Base-by-base conservation (phyloP, 2,113 vertebrate genomes). In the Edolisoma coerulescens region DNA sequence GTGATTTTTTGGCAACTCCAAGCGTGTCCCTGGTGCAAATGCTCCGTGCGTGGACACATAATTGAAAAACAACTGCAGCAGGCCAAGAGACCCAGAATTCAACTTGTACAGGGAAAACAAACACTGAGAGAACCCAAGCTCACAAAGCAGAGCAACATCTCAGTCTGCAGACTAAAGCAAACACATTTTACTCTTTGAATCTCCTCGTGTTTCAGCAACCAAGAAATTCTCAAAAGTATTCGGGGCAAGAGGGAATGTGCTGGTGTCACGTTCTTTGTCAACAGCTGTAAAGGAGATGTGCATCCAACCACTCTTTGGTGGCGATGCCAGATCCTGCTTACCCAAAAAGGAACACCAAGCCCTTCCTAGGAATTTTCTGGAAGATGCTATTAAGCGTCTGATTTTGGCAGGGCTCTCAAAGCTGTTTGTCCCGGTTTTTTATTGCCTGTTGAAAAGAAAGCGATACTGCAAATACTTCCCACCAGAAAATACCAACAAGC, bases 251-350 rank as follows among this genome's bases (percentile, higher is more conserved):
- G 88, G 94, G 95, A 97, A 97, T 98, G 95, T 82, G 88, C 84
- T 93, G 93, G 87, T 92, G 92, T 96, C 95, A 84, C 81, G 59
- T 98, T 96, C 93, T 96, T 93, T 64, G 90, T 90, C 96, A 97
- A 94, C 97, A 97, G 97, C 97, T 98, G 97, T 96, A 95, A 78
- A 94, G 28, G 45, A 45, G 89, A 96, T 84, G 75, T 45, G 85
- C 60, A 76, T 26, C 95, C 96, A 95, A 27, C 68, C 64, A 41
- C 86, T 70, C 87, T 60, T 56, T 67, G 73, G 82, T 69, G 90
- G 50, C 7, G 18, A 79, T 83, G 91, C 96, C 94, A 95, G 84
- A 94, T 91, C 91, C 27, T 28, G 22, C 78, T 77, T 22, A 45
- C 91, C 93, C 89, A 77, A 94, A 80, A 63, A 82, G 94, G 87